Base-by-base conservation (phyloP, 2,113 vertebrate genomes). In the Centropristis striata region DNA sequence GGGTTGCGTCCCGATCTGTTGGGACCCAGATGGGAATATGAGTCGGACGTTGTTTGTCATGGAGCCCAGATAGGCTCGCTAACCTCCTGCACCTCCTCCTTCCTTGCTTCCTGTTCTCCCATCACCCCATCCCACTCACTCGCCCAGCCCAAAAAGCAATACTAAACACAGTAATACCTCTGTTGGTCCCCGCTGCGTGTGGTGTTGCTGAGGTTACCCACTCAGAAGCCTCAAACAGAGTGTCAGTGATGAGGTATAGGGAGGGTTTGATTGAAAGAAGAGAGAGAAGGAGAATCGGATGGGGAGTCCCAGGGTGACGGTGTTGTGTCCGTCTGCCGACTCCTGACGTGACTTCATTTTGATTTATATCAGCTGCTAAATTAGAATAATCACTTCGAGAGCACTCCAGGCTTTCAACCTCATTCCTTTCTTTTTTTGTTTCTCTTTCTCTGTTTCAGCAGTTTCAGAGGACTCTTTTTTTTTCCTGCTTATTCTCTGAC, bases 361-460 rank as follows among this genome's bases (percentile, higher is more conserved):
- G 96, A 98, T 98, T 97, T 97, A 96, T 96, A 98, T 98, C 95
- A 96, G 96, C 94, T 94, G 94, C 90, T 96, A 98, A 98, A 98
- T 98, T 97, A 98, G 96, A 98, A 98, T 97, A 97, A 97, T 98
- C 96, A 97, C 95, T 97, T 96, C 95, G 92, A 93, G 95, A 97
- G 95, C 95, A 97, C 96, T 96, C 94, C 73, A 84, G 88, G 93
- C 94, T 96, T 94, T 94, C 86, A 84, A 88, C 86, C 80, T 91
- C 83, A 78, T 86, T 93, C 96, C 96, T 94, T 95, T 58, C 20
- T 70, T 93, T 95, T 94, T 91, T 93, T 41, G 27, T 71, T 37
- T 42, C 27, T 58, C 8, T 59, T 61, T 73, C 47, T 71, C 92
- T 11, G 27, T 50, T 73, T 59, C 41, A 41, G 69, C 54, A 46